Conservation (phyloP, 2,797 vertebrate species). For the Urocyon cinereoargenteus region DNA sequence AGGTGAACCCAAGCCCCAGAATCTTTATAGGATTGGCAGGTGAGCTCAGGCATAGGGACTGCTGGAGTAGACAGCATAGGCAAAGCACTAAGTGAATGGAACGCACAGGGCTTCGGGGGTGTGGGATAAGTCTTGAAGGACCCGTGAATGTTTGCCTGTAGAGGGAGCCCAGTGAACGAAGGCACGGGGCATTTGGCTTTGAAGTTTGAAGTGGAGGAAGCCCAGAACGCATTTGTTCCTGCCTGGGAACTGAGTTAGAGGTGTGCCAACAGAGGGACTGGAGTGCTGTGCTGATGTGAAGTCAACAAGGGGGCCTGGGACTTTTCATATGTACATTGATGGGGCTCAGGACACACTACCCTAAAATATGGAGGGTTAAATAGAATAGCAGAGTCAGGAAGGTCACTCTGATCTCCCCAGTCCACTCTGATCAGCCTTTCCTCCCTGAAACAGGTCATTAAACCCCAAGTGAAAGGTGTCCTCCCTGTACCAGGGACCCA, state of each 20-base stretch:
- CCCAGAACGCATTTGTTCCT: neutral
- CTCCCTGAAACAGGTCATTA: neutral
- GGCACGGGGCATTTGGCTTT: neutral
- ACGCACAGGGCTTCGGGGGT: neutral
- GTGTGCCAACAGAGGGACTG: neutral
- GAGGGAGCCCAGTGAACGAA: neutral
- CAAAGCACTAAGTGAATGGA: neutral
- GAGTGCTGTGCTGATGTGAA: neutral
- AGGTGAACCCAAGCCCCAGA: neutral
- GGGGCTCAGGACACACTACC: neutral
- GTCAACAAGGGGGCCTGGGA: neutral
- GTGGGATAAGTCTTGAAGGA: neutral
- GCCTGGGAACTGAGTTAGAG: neutral
- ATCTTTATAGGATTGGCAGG: neutral
- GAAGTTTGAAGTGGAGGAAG: neutral
- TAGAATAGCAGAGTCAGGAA: neutral
- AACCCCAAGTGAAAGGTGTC: neutral
- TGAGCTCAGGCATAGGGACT: neutral
- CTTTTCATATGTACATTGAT: neutral
- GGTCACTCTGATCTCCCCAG: neutral
- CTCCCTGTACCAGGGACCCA: neutral
- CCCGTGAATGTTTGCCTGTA: no score
- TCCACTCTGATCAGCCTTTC: no score
- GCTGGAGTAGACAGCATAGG: neutral
- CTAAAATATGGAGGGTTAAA: neutral